Evolutionary conservation across 2,113 vertebrate species (phyloP).

Genomic region (Pelusios castaneus): DNA sequence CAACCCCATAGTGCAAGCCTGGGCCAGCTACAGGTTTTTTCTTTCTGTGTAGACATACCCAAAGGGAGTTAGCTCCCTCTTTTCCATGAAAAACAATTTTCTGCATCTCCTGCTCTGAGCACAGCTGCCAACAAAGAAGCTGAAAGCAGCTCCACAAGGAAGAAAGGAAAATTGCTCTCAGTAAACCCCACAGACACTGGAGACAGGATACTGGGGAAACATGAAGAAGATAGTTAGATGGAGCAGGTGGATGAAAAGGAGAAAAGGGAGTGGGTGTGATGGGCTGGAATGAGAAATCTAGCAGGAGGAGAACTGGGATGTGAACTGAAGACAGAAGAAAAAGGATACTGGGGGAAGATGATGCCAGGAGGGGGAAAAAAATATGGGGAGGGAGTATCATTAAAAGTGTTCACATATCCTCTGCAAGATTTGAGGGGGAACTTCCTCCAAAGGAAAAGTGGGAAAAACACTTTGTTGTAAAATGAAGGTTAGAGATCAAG

Average conservation of each 20-base stretch:
- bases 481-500: background rate
- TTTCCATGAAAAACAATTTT: background rate
- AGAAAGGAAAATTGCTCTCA: background rate
- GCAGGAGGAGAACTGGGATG: background rate
- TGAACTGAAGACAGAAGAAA: background rate
- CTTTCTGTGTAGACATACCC: background rate
- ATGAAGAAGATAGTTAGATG: background rate
- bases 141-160: background rate
- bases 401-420: background rate
- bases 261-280: background rate
- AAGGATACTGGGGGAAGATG: background rate
- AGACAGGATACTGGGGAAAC: background rate
- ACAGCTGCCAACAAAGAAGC: background rate
- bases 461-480: background rate
- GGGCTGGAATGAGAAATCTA: background rate
- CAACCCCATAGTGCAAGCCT: too few species aligned
- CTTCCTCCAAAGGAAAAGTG: background rate
- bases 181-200: background rate
- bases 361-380: background rate
- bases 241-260: background rate
- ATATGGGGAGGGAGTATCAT: background rate
- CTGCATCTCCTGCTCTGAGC: background rate
- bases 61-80: background rate
- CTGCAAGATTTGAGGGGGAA: background rate
- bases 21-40: background rate